These are phyloP conservation scores for Callionymus lyra DNA, from an alignment of 2,113 vertebrate genomes.

Conservation along the genomic window DNA sequence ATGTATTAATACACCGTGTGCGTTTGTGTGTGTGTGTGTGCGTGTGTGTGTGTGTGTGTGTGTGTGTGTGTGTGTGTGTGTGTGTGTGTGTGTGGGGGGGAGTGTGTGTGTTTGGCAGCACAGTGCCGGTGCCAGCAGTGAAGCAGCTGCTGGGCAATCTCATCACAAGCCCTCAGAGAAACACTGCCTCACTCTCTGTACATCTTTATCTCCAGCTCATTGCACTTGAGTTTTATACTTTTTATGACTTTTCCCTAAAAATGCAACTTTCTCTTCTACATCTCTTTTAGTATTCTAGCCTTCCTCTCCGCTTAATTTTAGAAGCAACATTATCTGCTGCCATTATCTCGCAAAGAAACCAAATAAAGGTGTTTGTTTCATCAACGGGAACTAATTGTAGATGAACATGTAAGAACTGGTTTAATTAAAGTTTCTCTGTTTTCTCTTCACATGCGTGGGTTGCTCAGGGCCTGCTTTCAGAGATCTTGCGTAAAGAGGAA, in stretches of 20 bases:
- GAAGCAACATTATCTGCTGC: conserved; percentile 29
- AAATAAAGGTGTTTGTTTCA: too few relatives aligned
- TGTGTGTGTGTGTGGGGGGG: conserved; percentile 26
- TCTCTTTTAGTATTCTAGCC: conserved; percentile 14
- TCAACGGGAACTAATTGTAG: too few relatives aligned
- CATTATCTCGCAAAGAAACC: conserved; percentile 12
- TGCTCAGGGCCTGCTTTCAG: conserved; percentile 87
- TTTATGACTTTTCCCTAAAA: conserved; percentile 17
- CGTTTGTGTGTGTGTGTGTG: not conserved
- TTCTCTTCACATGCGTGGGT: conserved; percentile 2
- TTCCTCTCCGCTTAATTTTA: conserved; percentile 11
- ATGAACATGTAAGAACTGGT: too few relatives aligned
- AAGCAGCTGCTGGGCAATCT: conserved; percentile 64
- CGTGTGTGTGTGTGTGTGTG: conserved; percentile 16
- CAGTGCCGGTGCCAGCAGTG: conserved; percentile 48
- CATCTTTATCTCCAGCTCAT: conserved; percentile 27
- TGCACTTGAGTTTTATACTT: conserved; percentile 2
- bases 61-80: conserved; percentile 21
- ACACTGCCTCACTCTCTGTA: conserved; percentile 35
- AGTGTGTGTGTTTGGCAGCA: conserved; percentile 56
- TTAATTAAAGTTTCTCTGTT: too few relatives aligned
- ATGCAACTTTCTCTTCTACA: conserved; percentile 9
- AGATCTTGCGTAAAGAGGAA: conserved; percentile 97
- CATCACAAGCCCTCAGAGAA: conserved; percentile 60
- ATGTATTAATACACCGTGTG: too few relatives aligned